phyloP scores from a whole-genome alignment of 2,113 vertebrate species.

The Rhodinocichla rosea region DNA sequence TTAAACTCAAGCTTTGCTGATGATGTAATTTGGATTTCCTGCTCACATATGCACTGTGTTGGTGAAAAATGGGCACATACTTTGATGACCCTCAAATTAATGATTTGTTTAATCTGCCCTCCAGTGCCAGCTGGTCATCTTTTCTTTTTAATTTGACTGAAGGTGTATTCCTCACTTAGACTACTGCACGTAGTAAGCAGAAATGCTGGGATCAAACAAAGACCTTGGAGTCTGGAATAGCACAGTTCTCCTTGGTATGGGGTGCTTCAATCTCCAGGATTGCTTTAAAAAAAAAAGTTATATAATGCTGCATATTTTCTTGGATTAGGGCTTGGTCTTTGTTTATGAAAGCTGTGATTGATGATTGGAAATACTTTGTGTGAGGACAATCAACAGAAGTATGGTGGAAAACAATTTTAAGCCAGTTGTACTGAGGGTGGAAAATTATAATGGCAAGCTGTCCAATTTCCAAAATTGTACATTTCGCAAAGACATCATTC shows the following conservation, averaged over 20 bases:
- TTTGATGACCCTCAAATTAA: background rate
- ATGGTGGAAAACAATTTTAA: background rate
- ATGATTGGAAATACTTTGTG: conserved; percentile 1
- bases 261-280: background rate
- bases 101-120: background rate
- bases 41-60: background rate
- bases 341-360: background rate
- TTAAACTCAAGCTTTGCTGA: background rate
- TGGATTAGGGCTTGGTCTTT: background rate
- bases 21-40: background rate
- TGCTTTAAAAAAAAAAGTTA: background rate
- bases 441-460: background rate
- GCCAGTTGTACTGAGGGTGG: background rate
- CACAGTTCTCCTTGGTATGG: background rate
- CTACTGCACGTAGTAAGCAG: background rate
- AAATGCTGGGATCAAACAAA: background rate
- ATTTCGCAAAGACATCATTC: background rate
- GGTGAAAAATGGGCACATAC: background rate
- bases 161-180: background rate
- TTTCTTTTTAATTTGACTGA: background rate
- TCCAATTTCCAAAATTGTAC: background rate
- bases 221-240: background rate
- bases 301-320: background rate
- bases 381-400: background rate
- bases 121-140: background rate